Conservation (phyloP, 2,888 invertebrate species). For the Slavum lentiscoides region DNA sequence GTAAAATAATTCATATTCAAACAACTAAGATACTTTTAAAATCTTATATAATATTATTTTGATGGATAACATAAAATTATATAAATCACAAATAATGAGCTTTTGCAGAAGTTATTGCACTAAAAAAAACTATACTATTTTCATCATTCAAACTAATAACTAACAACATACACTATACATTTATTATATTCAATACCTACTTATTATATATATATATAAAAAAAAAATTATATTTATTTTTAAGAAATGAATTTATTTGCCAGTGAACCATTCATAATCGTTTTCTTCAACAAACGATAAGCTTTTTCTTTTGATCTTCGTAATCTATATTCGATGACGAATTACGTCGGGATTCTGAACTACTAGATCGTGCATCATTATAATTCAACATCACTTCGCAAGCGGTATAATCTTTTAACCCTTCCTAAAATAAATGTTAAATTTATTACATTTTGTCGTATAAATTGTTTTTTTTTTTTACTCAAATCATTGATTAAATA, state of each 20-base stretch:
- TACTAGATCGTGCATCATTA: constrained; percentile 6
- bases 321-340: not conserved
- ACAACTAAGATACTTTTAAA: no score
- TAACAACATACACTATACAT: no score
- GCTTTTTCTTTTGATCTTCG: constrained; percentile 38
- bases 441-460: not conserved
- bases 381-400: constrained; percentile 6
- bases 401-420: not conserved
- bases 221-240: no score
- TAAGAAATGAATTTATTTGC: no score
- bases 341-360: not conserved
- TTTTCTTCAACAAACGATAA: constrained; percentile 25
- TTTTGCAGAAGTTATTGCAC: constrained; percentile 23
- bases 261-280: not conserved
- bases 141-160: no score
- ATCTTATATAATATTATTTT: no score
- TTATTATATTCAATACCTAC: no score
- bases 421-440: constrained; percentile 22
- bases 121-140: constrained; percentile 15
- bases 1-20: no score
- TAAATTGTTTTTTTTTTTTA: no score
- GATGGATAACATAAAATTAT: not conserved
- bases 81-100: constrained; percentile 17
- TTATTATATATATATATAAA: no score
- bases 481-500: no score